A percentile compares a stretch with the other conserved stretches of the same genome.
These are phyloP conservation scores for Chunga burmeisteri DNA, from an alignment of 2,113 vertebrate species.

Conservation along the genomic window DNA sequence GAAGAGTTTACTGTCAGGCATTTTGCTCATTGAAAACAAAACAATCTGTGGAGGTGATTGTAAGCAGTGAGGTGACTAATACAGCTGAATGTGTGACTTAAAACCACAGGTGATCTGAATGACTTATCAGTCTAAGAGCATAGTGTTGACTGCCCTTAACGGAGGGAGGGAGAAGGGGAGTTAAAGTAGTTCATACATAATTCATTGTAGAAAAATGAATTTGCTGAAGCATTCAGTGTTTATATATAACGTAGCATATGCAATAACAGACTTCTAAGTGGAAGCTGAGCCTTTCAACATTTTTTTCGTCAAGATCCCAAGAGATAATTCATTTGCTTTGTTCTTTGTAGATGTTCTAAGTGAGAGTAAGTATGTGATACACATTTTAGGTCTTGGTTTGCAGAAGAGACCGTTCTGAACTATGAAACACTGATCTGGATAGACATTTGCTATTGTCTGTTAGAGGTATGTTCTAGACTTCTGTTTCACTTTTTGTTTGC, in stretches of 20 bases:
- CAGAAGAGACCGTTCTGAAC: not conserved
- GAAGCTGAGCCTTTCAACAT: not conserved
- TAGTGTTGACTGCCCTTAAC: not conserved
- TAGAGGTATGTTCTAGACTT: not conserved
- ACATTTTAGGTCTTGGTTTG: not conserved
- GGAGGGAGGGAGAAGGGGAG: not conserved
- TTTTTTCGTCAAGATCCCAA: not conserved
- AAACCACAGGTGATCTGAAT: not conserved
- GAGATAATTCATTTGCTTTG: not conserved
- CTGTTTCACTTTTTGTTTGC: not conserved
- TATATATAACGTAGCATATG: not conserved
- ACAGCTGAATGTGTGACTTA: not conserved
- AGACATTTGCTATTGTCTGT: not conserved
- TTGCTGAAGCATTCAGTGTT: not conserved
- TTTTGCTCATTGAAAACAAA: not conserved
- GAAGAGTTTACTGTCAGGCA: not conserved
- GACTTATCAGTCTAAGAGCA: not conserved
- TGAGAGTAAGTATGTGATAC: not conserved
- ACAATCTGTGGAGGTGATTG: not conserved
- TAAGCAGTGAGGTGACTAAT: not conserved
- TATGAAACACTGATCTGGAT: not conserved
- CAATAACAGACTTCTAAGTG: not conserved
- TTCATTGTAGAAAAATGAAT: constrained; percentile 13
- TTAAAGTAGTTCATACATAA: not conserved
- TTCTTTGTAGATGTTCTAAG: not conserved